Conservation (phyloP, 2,888 invertebrate genomes). For the Camptogramma bilineatum region DNA sequence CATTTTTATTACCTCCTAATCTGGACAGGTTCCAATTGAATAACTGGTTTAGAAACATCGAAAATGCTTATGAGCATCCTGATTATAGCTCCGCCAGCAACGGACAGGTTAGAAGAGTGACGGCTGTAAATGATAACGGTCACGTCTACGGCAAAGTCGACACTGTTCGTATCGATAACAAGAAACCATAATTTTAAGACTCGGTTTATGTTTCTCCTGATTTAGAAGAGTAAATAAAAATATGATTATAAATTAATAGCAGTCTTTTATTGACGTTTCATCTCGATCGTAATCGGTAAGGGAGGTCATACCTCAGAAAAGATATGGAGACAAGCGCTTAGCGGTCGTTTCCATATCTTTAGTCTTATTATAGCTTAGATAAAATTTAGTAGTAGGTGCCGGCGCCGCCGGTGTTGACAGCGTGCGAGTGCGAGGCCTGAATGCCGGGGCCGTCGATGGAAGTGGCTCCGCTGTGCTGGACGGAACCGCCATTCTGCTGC, state of each 20-base stretch:
- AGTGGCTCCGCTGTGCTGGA: constrained; percentile 67
- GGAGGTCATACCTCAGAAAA: constrained; percentile 46
- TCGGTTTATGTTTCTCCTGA: constrained; percentile 7
- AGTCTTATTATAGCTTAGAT: constrained; percentile 12
- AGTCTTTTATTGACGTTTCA: constrained; percentile 57
- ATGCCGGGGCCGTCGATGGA: constrained; percentile 67
- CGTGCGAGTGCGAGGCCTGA: constrained; percentile 67
- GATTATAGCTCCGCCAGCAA: constrained; percentile 50
- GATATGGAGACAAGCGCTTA: constrained; percentile 67
- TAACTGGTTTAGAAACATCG: constrained; percentile 59
- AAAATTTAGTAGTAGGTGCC: constrained; percentile 58
- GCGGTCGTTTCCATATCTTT: constrained; percentile 68
- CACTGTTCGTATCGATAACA: constrained; percentile 56
- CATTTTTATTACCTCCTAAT: constrained; percentile 58
- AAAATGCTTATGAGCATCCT: constrained; percentile 54
- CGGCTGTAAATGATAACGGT: constrained; percentile 66
- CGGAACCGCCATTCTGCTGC: constrained; percentile 57
- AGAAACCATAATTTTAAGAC: constrained; percentile 18
- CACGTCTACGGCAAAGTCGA: constrained; percentile 64
- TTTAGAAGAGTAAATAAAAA: constrained; percentile 29
- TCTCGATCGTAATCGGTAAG: constrained; percentile 6
- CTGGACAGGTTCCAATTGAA: constrained; percentile 57
- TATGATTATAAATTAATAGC: constrained; percentile 33
- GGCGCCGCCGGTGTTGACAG: constrained; percentile 64
- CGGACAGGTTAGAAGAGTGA: constrained; percentile 51